phyloP scores from a whole-genome alignment of 2,888 invertebrate species.

The Eristalinus aeneus region DNA sequence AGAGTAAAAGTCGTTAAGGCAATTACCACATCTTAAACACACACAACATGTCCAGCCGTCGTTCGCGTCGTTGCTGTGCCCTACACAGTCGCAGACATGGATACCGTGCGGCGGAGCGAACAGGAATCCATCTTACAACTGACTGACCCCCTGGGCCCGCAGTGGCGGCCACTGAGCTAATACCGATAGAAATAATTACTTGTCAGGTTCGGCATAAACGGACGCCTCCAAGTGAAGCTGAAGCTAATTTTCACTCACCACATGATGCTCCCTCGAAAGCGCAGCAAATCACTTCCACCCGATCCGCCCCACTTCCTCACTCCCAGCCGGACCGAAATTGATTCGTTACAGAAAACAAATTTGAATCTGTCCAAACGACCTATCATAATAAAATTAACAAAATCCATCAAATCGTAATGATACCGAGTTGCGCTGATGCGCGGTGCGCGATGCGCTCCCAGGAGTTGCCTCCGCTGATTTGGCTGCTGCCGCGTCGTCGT shows the following conservation, averaged over 20 bases:
- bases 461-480: slow-evolving; percentile 61
- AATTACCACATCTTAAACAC: slow-evolving; percentile 71
- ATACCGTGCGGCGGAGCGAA: not conserved
- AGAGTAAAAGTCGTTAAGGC: slow-evolving; percentile 71
- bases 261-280: slow-evolving; percentile 63
- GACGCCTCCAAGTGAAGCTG: slow-evolving; percentile 71
- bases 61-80: not conserved
- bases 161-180: slow-evolving; percentile 68
- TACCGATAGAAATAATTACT: slow-evolving; percentile 71
- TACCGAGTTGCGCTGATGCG: slow-evolving; percentile 14
- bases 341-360: slow-evolving; percentile 71
- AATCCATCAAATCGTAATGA: slow-evolving; percentile 71
- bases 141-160: slow-evolving; percentile 50
- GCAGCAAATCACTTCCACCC: slow-evolving; percentile 8
- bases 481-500: slow-evolving; percentile 59
- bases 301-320: not conserved
- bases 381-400: slow-evolving; percentile 71
- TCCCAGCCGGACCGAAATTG: slow-evolving; percentile 52
- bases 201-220: slow-evolving; percentile 71
- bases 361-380: slow-evolving; percentile 71
- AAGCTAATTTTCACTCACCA: slow-evolving; percentile 71
- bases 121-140: slow-evolving; percentile 27
- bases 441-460: not conserved
- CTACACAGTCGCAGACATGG: not conserved
- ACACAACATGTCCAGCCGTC: slow-evolving; percentile 54